Conservation (phyloP, 2,113 vertebrate genomes). For the Charina bottae region DNA sequence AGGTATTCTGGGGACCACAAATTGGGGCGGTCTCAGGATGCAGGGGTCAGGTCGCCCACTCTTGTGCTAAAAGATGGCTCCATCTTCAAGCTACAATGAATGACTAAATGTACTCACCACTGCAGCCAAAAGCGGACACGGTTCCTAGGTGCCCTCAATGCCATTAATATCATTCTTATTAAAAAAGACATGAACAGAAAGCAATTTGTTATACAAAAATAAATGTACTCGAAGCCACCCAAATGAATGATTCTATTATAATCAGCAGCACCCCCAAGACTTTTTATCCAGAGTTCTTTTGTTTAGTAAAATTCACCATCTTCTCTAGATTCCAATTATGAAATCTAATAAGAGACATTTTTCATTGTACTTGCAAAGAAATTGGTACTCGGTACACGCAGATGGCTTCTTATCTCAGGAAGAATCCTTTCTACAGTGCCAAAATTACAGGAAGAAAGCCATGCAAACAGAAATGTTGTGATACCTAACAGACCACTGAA, state of each 20-base stretch:
- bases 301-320: background rate
- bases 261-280: background rate
- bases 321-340: background rate
- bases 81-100: constrained; percentile 25
- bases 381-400: rapidly evolving
- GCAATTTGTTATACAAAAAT: constrained; percentile 29
- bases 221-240: constrained; percentile 1
- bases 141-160: constrained; percentile 10
- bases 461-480: background rate
- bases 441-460: constrained; percentile 4
- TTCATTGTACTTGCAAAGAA: constrained; percentile 13
- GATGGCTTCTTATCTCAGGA: background rate
- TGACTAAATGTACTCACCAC: constrained; percentile 32
- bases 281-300: background rate
- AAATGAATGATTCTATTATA: no score
- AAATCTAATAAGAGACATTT: background rate
- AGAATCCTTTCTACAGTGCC: background rate
- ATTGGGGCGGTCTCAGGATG: no score
- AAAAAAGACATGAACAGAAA: constrained; percentile 31
- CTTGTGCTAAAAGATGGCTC: constrained; percentile 34
- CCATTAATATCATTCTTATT: constrained; percentile 45
- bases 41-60: no score
- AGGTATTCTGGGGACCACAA: no score
- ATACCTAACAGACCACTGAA: constrained; percentile 3
- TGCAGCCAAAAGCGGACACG: background rate